Conservation (phyloP, 2,888 invertebrate species). For the Scotopteryx bipunctaria region DNA sequence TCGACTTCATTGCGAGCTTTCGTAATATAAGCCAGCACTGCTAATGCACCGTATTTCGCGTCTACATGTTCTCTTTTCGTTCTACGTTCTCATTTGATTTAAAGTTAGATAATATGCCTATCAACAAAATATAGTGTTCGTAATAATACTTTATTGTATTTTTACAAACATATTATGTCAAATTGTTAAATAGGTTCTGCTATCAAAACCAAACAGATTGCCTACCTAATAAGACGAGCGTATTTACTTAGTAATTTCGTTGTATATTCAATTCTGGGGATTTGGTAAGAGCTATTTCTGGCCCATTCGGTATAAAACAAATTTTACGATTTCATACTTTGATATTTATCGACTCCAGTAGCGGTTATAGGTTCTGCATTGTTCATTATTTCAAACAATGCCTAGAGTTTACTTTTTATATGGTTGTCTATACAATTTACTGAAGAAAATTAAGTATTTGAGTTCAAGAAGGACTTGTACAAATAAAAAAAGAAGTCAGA, state of each 20-base stretch:
- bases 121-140: no score
- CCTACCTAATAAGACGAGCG: no score
- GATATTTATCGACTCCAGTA: no score
- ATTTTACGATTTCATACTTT: background rate
- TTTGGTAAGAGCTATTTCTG: background rate
- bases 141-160: no score
- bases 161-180: no score
- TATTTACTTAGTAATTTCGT: no score
- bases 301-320: background rate
- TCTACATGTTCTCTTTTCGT: constrained; percentile 53
- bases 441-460: background rate
- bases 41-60: constrained; percentile 55
- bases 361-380: no score
- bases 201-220: no score
- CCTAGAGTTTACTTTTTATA: background rate
- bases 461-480: background rate
- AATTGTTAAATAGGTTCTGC: no score
- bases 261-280: background rate
- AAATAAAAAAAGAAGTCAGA: background rate
- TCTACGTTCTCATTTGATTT: no score
- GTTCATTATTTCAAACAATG: no score
- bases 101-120: no score
- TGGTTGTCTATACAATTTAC: background rate
- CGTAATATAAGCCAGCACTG: constrained; percentile 70
- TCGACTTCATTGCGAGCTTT: constrained; percentile 74